Conservation (phyloP, 2,797 vertebrate genomes). For the Lagocephalus sceleratus region DNA sequence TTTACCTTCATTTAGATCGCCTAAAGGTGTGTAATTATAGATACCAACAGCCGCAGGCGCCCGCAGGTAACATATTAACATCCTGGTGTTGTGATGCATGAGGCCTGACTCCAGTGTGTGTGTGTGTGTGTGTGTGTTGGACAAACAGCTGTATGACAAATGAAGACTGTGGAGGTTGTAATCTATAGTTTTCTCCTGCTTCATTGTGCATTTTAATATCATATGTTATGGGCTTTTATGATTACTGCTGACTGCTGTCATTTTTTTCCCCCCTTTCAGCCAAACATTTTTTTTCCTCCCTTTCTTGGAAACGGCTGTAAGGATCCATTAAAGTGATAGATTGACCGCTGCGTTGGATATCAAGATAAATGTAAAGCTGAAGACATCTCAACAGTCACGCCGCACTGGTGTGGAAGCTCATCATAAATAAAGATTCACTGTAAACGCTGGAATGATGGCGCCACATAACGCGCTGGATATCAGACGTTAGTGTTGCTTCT, state of each 20-base stretch:
- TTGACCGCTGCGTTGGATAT: constrained; percentile 28
- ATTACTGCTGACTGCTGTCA: constrained; percentile 44
- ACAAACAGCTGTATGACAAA: constrained; percentile 57
- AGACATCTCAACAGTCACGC: constrained; percentile 17
- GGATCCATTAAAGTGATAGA: constrained; percentile 54
- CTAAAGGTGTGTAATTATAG: constrained; percentile 60
- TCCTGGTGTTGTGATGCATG: constrained; percentile 39
- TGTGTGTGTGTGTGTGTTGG: constrained; percentile 18
- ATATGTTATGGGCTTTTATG: constrained; percentile 46
- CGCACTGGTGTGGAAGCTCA: not conserved
- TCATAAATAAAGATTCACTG: constrained; percentile 1
- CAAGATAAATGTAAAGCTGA: constrained; percentile 28
- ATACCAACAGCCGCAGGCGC: constrained; percentile 49
- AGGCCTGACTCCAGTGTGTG: constrained; percentile 18
- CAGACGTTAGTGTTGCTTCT: not conserved
- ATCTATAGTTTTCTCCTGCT: constrained; percentile 54
- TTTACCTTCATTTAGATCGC: constrained; percentile 37
- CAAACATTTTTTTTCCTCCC: constrained; percentile 39
- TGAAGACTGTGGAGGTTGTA: constrained; percentile 40
- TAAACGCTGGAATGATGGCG: not conserved
- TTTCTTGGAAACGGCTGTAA: constrained; percentile 17
- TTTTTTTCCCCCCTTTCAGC: constrained; percentile 29
- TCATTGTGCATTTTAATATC: constrained; percentile 48
- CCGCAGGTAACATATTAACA: constrained; percentile 47
- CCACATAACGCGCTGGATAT: not conserved